Percentiles rank a stretch among this genome's conserved stretches.
Conservation (phyloP, 2,888 invertebrate species). For the Onchidella celtica region DNA sequence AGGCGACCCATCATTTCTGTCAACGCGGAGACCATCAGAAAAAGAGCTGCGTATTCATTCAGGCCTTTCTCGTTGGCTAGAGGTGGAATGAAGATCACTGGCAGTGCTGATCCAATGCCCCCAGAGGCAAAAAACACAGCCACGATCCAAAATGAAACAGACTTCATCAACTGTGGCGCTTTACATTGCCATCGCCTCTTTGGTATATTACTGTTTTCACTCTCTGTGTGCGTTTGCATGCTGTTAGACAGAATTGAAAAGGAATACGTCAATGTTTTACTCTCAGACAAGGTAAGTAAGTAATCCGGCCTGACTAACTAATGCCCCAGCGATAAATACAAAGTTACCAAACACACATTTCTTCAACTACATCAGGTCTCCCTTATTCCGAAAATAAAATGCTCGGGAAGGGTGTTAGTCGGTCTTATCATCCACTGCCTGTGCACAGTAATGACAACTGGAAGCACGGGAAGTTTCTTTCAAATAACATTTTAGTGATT, state of each 20-base stretch:
- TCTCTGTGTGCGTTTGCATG: background rate
- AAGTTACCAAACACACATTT: no score
- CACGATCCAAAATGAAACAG: slow-evolving; percentile 9
- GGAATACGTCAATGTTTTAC: background rate
- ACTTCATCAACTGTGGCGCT: background rate
- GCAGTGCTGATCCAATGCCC: slow-evolving; percentile 17
- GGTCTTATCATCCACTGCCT: no score
- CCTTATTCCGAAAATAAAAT: no score
- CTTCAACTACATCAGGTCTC: no score
- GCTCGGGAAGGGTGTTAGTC: no score
- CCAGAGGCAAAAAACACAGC: slow-evolving; percentile 19
- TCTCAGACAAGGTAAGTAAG: background rate
- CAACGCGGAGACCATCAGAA: slow-evolving; percentile 52
- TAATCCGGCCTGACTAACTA: background rate
- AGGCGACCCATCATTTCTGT: slow-evolving; percentile 51
- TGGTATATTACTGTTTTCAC: background rate
- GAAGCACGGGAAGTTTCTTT: no score
- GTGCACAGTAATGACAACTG: no score
- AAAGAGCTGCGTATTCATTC: slow-evolving; percentile 41
- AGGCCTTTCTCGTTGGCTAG: slow-evolving; percentile 55
- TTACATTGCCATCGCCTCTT: slow-evolving; percentile 3
- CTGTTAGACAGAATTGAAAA: background rate
- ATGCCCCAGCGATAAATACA: no score
- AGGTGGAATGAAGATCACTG: slow-evolving; percentile 53
- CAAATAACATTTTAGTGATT: no score